Percentiles rank a stretch among this genome's conserved stretches.
These are phyloP conservation scores for Galeopterus variegatus DNA, from an alignment of 2,113 vertebrate species.

Conservation along the genomic window DNA sequence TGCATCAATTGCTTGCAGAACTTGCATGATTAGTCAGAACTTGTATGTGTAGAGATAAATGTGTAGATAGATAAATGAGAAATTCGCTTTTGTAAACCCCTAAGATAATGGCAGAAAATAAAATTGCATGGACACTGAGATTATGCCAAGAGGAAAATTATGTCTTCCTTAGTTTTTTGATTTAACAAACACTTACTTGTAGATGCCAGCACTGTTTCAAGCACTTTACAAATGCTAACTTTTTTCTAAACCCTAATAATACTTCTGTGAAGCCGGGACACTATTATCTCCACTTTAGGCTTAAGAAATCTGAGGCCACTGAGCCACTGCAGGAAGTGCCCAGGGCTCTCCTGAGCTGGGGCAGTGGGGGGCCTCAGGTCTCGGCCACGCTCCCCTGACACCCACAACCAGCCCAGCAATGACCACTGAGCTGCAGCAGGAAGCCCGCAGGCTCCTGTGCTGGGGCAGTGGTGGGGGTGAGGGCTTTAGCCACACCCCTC, in stretches of 20 bases:
- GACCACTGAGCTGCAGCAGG: too few relatives aligned
- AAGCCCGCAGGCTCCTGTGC: too few relatives aligned
- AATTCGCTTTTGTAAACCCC: neutral
- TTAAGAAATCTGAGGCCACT: neutral
- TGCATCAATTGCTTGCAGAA: neutral
- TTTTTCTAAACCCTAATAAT: neutral
- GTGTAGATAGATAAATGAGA: too few relatives aligned
- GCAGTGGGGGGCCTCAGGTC: too few relatives aligned
- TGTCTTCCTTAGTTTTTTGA: neutral
- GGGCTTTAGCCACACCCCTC: too few relatives aligned
- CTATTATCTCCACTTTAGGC: neutral
- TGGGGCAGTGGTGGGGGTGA: too few relatives aligned
- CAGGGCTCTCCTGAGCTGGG: too few relatives aligned
- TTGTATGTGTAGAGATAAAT: too few relatives aligned
- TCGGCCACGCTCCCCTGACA: too few relatives aligned
- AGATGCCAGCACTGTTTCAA: neutral
- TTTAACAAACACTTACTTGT: neutral
- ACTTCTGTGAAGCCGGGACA: neutral
- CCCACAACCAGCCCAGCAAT: too few relatives aligned
- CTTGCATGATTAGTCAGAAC: too few relatives aligned
- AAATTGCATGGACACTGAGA: neutral
- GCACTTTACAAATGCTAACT: constrained; percentile 37
- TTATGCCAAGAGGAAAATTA: neutral
- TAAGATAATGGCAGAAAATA: constrained; percentile 9
- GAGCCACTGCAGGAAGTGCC: too few relatives aligned